These are phyloP conservation scores for Dipodomys merriami DNA, from an alignment of 2,113 vertebrate genomes.

Conservation along the genomic window DNA sequence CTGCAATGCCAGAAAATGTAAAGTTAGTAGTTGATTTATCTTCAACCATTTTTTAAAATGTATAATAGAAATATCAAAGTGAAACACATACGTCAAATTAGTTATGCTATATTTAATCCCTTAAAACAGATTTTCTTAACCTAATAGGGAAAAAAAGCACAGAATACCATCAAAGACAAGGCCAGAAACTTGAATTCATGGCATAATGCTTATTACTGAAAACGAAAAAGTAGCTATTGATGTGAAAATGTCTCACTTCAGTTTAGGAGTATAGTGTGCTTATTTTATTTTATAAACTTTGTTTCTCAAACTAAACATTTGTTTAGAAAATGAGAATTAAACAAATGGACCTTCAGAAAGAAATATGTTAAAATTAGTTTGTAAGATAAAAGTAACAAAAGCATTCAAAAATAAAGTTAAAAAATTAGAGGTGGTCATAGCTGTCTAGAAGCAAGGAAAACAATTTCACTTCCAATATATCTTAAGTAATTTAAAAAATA, in stretches of 20 bases:
- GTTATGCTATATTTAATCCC: not conserved
- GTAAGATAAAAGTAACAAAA: constrained; percentile 43
- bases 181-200: not conserved
- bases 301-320: constrained; percentile 17
- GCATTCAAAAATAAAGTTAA: constrained; percentile 44
- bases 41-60: not conserved
- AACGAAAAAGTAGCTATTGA: not conserved
- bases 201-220: not conserved
- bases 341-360: not conserved
- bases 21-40: not conserved
- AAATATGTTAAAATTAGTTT: not conserved
- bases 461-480: constrained; percentile 53
- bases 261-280: not conserved
- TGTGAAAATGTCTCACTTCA: not conserved
- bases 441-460: constrained; percentile 42
- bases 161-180: not conserved
- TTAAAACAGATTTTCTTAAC: not conserved
- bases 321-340: constrained; percentile 50
- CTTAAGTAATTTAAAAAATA: constrained; percentile 20
- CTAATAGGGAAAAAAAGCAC: not conserved
- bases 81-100: too few relatives aligned
- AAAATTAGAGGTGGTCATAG: constrained; percentile 13
- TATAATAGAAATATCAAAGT: not conserved
- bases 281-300: constrained; percentile 10
- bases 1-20: not conserved